Evolutionary conservation across 2,113 vertebrate species (phyloP).

Genomic region (Ophiodon elongatus): DNA sequence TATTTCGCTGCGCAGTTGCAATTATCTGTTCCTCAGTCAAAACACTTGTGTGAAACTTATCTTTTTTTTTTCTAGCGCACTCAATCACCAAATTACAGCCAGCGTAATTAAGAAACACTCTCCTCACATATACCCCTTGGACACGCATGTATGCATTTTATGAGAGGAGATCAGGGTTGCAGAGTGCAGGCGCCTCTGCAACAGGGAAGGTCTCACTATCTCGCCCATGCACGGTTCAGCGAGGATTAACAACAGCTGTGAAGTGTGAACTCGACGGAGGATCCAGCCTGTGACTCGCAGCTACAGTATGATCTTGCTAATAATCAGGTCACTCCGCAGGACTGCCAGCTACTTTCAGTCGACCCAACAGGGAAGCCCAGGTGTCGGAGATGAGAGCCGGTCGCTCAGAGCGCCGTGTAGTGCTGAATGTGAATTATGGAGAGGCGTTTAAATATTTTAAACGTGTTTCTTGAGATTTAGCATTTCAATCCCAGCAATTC

Average conservation of each 20-base stretch:
- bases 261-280: slow-evolving; percentile 49
- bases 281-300: slow-evolving; percentile 50
- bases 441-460: slow-evolving; percentile 59
- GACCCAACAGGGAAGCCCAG: slow-evolving; percentile 52
- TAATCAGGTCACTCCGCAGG: slow-evolving; percentile 68
- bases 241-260: slow-evolving; percentile 60
- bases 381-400: slow-evolving; percentile 47
- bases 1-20: slow-evolving; percentile 50
- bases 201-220: slow-evolving; percentile 41
- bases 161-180: slow-evolving; percentile 24
- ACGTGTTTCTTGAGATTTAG: slow-evolving; percentile 35
- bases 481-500: slow-evolving; percentile 36
- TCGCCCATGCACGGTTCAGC: slow-evolving; percentile 48
- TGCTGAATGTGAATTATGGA: slow-evolving; percentile 58
- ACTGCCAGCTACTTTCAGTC: slow-evolving; percentile 49
- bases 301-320: slow-evolving; percentile 40
- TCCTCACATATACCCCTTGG: slow-evolving; percentile 23
- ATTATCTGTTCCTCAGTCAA: slow-evolving; percentile 50
- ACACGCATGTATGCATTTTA: slow-evolving; percentile 40
- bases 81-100: slow-evolving; percentile 54
- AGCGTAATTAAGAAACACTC: slow-evolving; percentile 41
- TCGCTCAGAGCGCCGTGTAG: slow-evolving; percentile 18
- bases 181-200: background rate
- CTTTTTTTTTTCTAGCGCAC: slow-evolving; percentile 34
- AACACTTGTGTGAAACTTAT: slow-evolving; percentile 49